phyloP scores from a whole-genome alignment of 2,888 invertebrate species.

The Synergus umbraculus region DNA sequence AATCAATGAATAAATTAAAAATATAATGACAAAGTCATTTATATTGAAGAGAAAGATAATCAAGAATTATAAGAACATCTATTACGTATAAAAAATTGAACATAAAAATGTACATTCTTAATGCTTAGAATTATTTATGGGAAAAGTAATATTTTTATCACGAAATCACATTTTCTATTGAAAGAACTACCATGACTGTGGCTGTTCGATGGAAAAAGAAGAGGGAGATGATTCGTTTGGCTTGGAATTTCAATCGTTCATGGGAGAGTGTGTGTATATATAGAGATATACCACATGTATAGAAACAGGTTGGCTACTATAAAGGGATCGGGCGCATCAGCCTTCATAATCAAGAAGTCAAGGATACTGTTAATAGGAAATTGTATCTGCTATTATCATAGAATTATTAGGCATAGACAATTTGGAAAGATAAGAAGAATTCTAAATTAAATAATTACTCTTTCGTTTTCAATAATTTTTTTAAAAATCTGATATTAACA shows the following conservation, averaged over 20 bases:
- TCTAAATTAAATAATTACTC: neutral
- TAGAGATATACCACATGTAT: neutral
- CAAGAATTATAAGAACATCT: no score
- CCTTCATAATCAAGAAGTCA: slow-evolving; percentile 16
- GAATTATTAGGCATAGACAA: neutral
- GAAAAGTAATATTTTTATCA: neutral
- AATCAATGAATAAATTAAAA: no score
- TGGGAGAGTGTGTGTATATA: neutral
- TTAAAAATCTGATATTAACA: neutral
- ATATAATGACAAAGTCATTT: no score
- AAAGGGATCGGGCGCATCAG: slow-evolving; percentile 24
- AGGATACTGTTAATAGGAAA: slow-evolving; percentile 28
- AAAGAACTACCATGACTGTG: neutral
- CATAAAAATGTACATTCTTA: neutral
- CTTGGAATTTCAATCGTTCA: slow-evolving; percentile 4
- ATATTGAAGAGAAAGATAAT: no score
- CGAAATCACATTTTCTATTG: neutral
- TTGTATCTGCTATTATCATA: slow-evolving; percentile 16
- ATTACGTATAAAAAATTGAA: neutral
- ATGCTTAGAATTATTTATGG: neutral
- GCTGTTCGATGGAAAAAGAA: neutral
- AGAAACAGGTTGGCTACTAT: slow-evolving; percentile 22
- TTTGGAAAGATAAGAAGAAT: neutral
- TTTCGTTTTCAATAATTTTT: neutral
- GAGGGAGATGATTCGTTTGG: slow-evolving; percentile 32